A percentile compares a stretch with the other conserved stretches of the same genome.
These are phyloP conservation scores for Protula sp. DNA, from an alignment of 2,888 invertebrate genomes.

Conservation along the genomic window DNA sequence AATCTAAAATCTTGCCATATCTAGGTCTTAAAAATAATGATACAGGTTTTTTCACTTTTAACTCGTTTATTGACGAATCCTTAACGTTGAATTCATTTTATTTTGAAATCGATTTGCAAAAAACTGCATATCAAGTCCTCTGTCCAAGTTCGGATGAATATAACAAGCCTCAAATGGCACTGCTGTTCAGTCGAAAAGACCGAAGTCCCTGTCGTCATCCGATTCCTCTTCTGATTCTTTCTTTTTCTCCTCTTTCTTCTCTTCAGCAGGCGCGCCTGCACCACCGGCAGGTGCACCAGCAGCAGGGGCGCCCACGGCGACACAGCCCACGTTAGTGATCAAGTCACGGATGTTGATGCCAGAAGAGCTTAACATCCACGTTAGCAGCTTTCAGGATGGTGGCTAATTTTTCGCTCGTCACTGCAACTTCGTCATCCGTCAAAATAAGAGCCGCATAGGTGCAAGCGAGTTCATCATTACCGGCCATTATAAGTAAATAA, in stretches of 20 bases:
- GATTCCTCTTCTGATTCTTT: slow-evolving; percentile 46
- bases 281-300: slow-evolving; percentile 37
- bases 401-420: slow-evolving; percentile 95
- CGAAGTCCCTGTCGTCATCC: slow-evolving; percentile 39
- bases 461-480: slow-evolving; percentile 93
- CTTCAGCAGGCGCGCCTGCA: slow-evolving; percentile 21
- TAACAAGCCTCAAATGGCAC: no score
- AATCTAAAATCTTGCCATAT: no score
- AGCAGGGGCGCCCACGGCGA: slow-evolving; percentile 79
- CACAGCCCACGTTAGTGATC: slow-evolving; percentile 87
- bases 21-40: no score
- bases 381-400: slow-evolving; percentile 94
- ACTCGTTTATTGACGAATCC: no score
- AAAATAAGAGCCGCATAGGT: slow-evolving; percentile 93
- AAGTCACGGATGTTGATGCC: slow-evolving; percentile 93
- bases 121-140: no score
- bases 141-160: no score
- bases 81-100: no score
- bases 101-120: no score
- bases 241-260: no score
- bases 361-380: slow-evolving; percentile 96
- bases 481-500: slow-evolving; percentile 58
- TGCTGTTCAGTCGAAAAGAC: no score
- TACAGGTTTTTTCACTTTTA: no score
- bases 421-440: slow-evolving; percentile 91